Percentiles rank a stretch among this genome's conserved stretches.
Conservation (phyloP, 64 coral and sea anemone species). For the Montipora foliosa region DNA sequence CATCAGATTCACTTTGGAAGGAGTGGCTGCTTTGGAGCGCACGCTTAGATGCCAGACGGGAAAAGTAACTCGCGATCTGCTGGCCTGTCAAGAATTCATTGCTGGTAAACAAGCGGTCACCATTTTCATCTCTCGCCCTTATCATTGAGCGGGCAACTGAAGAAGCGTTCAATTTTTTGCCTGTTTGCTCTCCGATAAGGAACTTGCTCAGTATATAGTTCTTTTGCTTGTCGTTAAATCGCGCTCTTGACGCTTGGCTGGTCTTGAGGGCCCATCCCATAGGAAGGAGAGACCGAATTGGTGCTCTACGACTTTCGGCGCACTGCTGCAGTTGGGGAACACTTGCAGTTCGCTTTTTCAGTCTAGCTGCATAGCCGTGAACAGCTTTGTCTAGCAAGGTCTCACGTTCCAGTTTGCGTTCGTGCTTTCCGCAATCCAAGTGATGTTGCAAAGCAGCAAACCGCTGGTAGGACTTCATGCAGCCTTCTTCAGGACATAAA, state of each 20-base stretch:
- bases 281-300: not conserved
- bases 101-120: slow-evolving; percentile 24
- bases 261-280: slow-evolving; percentile 9
- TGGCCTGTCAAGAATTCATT: not conserved
- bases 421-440: slow-evolving; percentile 46
- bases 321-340: slow-evolving; percentile 5
- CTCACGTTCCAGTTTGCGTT: slow-evolving; percentile 30
- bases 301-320: not conserved
- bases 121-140: slow-evolving; percentile 32
- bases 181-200: slow-evolving; percentile 3
- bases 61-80: no score
- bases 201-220: slow-evolving; percentile 34
- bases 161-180: slow-evolving; percentile 29
- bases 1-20: no score
- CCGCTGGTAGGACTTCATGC: slow-evolving; percentile 42
- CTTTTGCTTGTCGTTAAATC: slow-evolving; percentile 52
- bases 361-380: not conserved
- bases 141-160: slow-evolving; percentile 34
- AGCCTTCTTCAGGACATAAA: slow-evolving; percentile 53
- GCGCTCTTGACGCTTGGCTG: not conserved
- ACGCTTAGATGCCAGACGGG: no score
- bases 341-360: not conserved
- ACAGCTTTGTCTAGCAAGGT: slow-evolving; percentile 44
- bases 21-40: no score
- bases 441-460: slow-evolving; percentile 40